A percentile compares a stretch with the other conserved stretches of the same genome.
Conservation (phyloP, 2,797 vertebrate genomes). For the Fistularia tabacaria region DNA sequence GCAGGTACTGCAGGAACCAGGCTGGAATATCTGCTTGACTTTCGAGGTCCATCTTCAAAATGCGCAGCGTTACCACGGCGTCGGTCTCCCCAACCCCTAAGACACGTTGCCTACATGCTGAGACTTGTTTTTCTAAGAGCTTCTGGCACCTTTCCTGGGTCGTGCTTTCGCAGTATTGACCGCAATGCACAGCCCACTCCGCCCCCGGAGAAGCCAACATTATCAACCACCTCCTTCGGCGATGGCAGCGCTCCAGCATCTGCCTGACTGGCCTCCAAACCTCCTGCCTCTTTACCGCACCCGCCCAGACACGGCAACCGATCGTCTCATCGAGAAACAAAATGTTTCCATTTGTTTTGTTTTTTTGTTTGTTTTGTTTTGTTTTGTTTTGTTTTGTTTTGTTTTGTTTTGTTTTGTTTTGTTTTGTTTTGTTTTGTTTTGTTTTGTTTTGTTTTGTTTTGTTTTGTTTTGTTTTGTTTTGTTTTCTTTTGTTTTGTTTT, state of each 20-base stretch:
- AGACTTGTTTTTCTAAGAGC: slow-evolving; percentile 48
- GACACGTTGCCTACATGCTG: slow-evolving; percentile 6
- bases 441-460: background rate
- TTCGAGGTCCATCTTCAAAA: no score
- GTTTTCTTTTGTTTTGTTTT: no score
- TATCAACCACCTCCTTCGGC: slow-evolving; percentile 60
- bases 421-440: background rate
- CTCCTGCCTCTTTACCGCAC: slow-evolving; percentile 47
- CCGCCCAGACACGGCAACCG: slow-evolving; percentile 31
- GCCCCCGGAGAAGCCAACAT: slow-evolving; percentile 57
- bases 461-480: background rate
- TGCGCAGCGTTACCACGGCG: no score
- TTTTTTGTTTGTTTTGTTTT: slow-evolving; percentile 4
- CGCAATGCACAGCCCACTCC: slow-evolving; percentile 56
- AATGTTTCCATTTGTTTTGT: no score
- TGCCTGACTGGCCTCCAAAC: slow-evolving; percentile 47
- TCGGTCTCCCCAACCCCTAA: no score
- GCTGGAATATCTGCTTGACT: no score
- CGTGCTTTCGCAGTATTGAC: slow-evolving; percentile 41
- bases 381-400: background rate
- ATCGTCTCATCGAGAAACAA: slow-evolving; percentile 3
- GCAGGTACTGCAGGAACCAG: no score
- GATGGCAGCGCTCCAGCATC: slow-evolving; percentile 61
- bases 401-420: background rate
- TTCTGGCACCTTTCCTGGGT: slow-evolving; percentile 41